phyloP scores from a whole-genome alignment of 2,797 vertebrate genomes.

The Anolis apletophallus region DNA sequence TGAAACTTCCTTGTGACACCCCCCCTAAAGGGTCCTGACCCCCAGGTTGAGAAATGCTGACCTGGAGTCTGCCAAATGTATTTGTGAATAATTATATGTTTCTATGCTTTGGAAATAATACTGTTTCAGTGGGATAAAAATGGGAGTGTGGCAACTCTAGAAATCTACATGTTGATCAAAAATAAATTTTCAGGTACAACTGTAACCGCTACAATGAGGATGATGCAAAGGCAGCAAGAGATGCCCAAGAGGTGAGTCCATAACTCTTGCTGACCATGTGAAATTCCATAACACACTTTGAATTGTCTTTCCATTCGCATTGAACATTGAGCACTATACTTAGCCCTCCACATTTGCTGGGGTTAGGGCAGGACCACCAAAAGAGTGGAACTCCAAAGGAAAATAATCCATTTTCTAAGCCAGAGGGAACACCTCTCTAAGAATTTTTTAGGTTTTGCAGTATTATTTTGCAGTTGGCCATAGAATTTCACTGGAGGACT shows the following conservation, averaged over 20 bases:
- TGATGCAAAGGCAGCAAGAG: slow-evolving; percentile 98
- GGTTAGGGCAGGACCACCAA: too few relatives aligned
- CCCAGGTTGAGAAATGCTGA: too few relatives aligned
- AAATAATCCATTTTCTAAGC: too few relatives aligned
- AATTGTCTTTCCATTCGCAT: background rate
- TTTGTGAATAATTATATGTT: background rate
- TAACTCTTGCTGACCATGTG: slow-evolving; percentile 23
- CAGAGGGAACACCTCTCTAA: too few relatives aligned
- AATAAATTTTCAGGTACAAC: slow-evolving; percentile 90
- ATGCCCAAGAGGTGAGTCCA: slow-evolving; percentile 94
- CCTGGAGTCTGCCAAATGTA: background rate
- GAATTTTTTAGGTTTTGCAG: too few relatives aligned
- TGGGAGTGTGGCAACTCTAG: background rate
- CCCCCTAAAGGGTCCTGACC: too few relatives aligned
- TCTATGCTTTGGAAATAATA: background rate
- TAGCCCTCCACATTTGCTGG: too few relatives aligned
- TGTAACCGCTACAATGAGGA: slow-evolving; percentile 99
- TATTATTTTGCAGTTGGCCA: too few relatives aligned
- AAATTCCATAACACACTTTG: background rate
- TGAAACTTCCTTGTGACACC: too few relatives aligned
- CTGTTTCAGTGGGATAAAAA: background rate
- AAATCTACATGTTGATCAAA: slow-evolving; percentile 30
- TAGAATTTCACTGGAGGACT: too few relatives aligned
- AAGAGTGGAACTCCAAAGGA: too few relatives aligned
- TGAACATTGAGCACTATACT: background rate